Percentiles rank a stretch among this genome's conserved stretches.
phyloP scores from a whole-genome alignment of 2,888 invertebrate species.

The Drosophila nr. perissopoda region DNA sequence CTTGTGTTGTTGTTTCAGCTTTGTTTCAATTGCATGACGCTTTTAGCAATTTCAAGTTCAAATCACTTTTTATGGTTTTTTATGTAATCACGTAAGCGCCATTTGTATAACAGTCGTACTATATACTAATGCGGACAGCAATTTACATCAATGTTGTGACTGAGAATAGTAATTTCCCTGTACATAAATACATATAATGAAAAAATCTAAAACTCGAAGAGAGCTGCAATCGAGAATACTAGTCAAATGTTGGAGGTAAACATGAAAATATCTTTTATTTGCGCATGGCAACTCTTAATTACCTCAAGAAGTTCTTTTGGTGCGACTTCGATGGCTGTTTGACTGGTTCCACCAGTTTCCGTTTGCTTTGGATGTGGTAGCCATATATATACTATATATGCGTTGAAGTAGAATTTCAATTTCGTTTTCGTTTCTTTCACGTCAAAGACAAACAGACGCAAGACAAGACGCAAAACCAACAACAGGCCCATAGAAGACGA shows the following conservation, averaged over 20 bases:
- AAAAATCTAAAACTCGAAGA: constrained; percentile 4
- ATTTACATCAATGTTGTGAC: constrained; percentile 29
- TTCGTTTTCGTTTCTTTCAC: constrained; percentile 58
- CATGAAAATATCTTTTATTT: constrained; percentile 30
- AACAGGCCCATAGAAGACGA: constrained; percentile 38
- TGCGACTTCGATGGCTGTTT: constrained; percentile 49
- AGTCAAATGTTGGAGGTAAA: constrained; percentile 24
- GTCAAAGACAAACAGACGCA: constrained; percentile 54
- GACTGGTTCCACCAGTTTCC: constrained; percentile 76
- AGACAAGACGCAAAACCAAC: constrained; percentile 26
- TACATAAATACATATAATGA: neutral
- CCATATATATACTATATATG: neutral
- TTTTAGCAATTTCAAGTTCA: constrained; percentile 70
- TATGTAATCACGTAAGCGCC: constrained; percentile 71
- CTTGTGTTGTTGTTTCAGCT: constrained; percentile 28
- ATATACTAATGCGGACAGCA: constrained; percentile 7
- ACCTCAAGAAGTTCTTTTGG: constrained; percentile 65
- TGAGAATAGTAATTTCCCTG: neutral
- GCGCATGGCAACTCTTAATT: constrained; percentile 48
- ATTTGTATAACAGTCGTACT: constrained; percentile 40
- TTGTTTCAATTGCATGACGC: constrained; percentile 65
- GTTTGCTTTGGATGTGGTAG: constrained; percentile 10
- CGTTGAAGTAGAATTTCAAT: constrained; percentile 44
- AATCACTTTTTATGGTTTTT: constrained; percentile 65
- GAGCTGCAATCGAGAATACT: constrained; percentile 51